These are phyloP conservation scores for Gastrophryne carolinensis DNA, from an alignment of 2,797 vertebrate genomes.

Conservation along the genomic window DNA sequence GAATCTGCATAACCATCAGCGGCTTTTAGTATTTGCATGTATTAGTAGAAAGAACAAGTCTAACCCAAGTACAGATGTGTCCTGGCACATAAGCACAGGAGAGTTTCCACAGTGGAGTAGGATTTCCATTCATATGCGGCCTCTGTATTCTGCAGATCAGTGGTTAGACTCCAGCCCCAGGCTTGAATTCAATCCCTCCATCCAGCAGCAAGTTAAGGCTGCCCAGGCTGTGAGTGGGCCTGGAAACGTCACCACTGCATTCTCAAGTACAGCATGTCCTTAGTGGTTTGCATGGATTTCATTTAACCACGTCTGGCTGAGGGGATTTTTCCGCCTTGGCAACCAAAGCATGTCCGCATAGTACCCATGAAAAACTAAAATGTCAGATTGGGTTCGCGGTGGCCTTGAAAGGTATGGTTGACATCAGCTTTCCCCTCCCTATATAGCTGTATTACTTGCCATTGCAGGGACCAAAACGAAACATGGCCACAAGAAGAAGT, in stretches of 20 bases:
- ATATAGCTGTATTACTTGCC: too few relatives aligned
- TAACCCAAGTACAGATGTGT: neutral
- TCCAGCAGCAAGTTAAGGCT: slow-evolving; percentile 9
- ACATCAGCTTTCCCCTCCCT: too few relatives aligned
- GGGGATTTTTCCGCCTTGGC: neutral
- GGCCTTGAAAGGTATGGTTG: too few relatives aligned
- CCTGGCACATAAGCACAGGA: neutral
- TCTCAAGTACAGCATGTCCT: slow-evolving; percentile 21
- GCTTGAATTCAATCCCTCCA: slow-evolving; percentile 1
- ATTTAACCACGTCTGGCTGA: neutral
- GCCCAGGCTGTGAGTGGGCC: neutral
- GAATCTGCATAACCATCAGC: neutral
- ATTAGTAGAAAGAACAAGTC: neutral
- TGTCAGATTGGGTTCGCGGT: too few relatives aligned
- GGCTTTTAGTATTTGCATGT: neutral
- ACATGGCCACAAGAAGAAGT: too few relatives aligned
- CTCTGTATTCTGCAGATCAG: slow-evolving; percentile 1
- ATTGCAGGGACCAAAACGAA: too few relatives aligned
- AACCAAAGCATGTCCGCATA: too few relatives aligned
- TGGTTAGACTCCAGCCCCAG: slow-evolving; percentile 17
- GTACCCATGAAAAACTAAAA: too few relatives aligned
- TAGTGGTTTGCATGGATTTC: neutral
- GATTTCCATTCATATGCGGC: slow-evolving; percentile 19
- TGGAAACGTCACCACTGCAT: slow-evolving; percentile 1
- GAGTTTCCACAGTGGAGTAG: slow-evolving; percentile 1